Conservation (phyloP, 1,140 invertebrate genomes). For the Diachasmimorpha longicaudata region DNA sequence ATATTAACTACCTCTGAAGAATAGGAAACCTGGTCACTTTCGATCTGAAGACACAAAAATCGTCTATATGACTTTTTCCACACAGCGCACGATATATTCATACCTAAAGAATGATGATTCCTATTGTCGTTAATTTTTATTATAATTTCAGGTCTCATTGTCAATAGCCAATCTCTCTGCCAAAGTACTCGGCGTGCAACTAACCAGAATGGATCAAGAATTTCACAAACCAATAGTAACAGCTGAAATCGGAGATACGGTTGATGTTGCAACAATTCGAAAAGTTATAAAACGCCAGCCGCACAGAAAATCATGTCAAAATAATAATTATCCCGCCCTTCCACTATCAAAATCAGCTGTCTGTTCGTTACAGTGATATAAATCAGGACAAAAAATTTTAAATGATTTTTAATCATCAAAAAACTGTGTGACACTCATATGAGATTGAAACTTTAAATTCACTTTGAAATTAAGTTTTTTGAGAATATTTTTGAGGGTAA, state of each 20-base stretch:
- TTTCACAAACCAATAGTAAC: constrained; percentile 71
- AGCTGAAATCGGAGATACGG: constrained; percentile 67
- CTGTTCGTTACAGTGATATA: constrained; percentile 48
- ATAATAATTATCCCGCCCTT: constrained; percentile 43
- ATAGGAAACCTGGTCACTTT: no score
- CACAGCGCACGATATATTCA: no score
- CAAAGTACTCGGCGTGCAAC: constrained; percentile 69
- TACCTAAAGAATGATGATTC: no score
- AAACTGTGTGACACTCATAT: neutral
- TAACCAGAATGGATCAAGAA: constrained; percentile 72
- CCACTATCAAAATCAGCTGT: constrained; percentile 48
- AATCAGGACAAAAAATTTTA: constrained; percentile 1
- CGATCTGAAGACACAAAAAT: no score
- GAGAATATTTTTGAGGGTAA: no score
- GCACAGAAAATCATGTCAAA: constrained; percentile 47
- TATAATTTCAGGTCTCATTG: constrained; percentile 61
- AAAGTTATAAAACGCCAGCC: constrained; percentile 52
- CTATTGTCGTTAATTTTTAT: neutral
- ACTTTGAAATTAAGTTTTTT: no score
- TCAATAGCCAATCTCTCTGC: constrained; percentile 72
- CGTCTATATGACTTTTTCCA: no score
- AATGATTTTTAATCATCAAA: neutral
- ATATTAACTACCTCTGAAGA: no score
- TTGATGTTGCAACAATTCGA: constrained; percentile 47
- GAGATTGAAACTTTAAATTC: neutral